Evolutionary conservation across 2,888 invertebrate genomes (phyloP).

Genomic region (Pecten maximus): DNA sequence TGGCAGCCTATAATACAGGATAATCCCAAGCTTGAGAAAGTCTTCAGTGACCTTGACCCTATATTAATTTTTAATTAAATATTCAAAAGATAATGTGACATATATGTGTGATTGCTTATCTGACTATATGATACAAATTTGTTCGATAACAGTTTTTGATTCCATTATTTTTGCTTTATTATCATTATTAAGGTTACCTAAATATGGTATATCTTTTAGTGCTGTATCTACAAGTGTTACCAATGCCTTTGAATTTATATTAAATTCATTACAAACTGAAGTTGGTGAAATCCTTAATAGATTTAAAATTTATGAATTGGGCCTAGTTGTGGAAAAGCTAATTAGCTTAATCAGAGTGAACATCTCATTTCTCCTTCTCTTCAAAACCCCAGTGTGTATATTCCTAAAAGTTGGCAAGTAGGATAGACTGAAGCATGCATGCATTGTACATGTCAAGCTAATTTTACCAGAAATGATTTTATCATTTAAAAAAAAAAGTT

Average conservation of each 20-base stretch:
- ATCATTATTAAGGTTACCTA: neutral
- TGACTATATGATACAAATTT: neutral
- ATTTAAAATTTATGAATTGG: too few relatives aligned
- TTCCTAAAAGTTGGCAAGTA: too few relatives aligned
- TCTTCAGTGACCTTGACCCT: neutral
- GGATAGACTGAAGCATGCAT: too few relatives aligned
- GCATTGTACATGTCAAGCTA: too few relatives aligned
- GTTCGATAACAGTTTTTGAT: neutral
- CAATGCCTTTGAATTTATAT: neutral
- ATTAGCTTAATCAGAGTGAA: too few relatives aligned
- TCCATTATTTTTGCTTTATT: neutral
- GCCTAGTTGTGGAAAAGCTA: too few relatives aligned
- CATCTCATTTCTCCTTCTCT: too few relatives aligned
- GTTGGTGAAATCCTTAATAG: neutral
- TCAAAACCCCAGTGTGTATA: too few relatives aligned
- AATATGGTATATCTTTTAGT: neutral
- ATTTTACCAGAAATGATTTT: too few relatives aligned
- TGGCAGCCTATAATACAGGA: conserved; percentile 10
- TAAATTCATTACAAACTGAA: neutral
- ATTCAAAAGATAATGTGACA: neutral
- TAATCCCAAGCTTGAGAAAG: neutral
- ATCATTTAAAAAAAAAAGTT: too few relatives aligned
- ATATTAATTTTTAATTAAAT: neutral
- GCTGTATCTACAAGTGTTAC: neutral
- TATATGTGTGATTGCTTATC: neutral